phyloP scores from a whole-genome alignment of 1,140 invertebrate species.

The Oncopodura yosiiana region DNA sequence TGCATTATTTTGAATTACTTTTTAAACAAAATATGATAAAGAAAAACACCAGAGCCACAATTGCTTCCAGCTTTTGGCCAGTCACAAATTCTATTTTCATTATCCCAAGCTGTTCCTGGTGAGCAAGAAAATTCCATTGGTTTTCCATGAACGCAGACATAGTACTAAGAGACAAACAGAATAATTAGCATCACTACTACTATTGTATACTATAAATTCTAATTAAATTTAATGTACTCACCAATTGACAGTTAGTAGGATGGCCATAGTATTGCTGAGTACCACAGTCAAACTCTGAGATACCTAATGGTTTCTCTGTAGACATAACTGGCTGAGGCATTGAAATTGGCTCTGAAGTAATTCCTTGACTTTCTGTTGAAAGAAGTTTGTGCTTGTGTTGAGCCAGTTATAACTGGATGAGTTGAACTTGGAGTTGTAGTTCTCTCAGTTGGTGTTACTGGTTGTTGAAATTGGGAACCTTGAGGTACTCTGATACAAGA shows the following conservation, averaged over 20 bases:
- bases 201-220: not conserved
- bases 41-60: too few species aligned
- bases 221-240: not conserved
- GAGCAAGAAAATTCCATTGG: slow-evolving; percentile 55
- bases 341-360: slow-evolving; percentile 5
- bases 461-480: not conserved
- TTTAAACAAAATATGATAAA: too few species aligned
- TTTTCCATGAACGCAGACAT: slow-evolving; percentile 64
- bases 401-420: not conserved
- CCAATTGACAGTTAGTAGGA: slow-evolving; percentile 23
- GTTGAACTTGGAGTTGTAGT: not conserved
- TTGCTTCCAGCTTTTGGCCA: slow-evolving; percentile 50
- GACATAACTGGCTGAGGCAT: not conserved
- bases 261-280: slow-evolving; percentile 22
- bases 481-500: not conserved
- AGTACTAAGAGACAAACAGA: slow-evolving; percentile 52
- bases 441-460: not conserved
- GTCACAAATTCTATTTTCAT: slow-evolving; percentile 56
- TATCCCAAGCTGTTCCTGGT: slow-evolving; percentile 63
- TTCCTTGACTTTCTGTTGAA: too few species aligned
- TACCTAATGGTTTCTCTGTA: not conserved
- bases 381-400: too few species aligned
- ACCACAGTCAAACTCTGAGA: slow-evolving; percentile 12
- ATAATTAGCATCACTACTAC: not conserved
- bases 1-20: too few species aligned